A percentile compares a stretch with the other conserved stretches of the same genome.
Conservation (phyloP, 1,140 invertebrate species). For the Tetragnatha versicolor region DNA sequence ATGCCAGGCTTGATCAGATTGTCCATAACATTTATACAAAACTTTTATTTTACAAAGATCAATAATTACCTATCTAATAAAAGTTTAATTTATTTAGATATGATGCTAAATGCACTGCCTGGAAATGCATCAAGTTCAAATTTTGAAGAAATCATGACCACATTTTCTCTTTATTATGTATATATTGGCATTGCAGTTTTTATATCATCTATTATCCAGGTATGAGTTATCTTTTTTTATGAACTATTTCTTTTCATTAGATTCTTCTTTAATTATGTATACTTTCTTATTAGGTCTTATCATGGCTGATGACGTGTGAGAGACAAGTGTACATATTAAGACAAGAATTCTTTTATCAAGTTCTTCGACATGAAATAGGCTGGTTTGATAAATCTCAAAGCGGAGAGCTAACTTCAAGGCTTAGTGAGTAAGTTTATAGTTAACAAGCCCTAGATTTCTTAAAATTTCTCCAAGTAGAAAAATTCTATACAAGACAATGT, state of each 20-base stretch:
- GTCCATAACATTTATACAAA: background rate
- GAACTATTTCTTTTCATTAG: background rate
- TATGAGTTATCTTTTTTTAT: background rate
- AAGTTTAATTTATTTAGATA: background rate
- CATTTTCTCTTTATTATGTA: constrained; percentile 49
- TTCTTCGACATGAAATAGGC: constrained; percentile 76
- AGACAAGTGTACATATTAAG: constrained; percentile 63
- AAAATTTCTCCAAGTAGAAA: no score
- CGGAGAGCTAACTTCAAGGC: constrained; percentile 80
- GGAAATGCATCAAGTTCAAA: no score
- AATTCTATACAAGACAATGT: no score
- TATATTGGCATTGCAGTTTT: constrained; percentile 54
- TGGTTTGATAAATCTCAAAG: constrained; percentile 85
- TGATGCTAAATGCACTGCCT: background rate
- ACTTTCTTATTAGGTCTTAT: constrained; percentile 61
- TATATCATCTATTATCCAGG: constrained; percentile 41
- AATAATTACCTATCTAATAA: background rate
- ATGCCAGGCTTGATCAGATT: no score
- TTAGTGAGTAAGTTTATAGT: constrained; percentile 87
- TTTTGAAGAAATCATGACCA: constrained; percentile 49
- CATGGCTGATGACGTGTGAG: constrained; percentile 65
- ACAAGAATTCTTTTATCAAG: constrained; percentile 61
- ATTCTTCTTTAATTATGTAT: background rate
- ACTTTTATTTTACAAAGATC: background rate
- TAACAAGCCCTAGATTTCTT: no score